A percentile compares a stretch with the other conserved stretches of the same genome.
These are phyloP conservation scores for Dasypus novemcinctus DNA, from an alignment of 2,113 vertebrate species.

Conservation along the genomic window DNA sequence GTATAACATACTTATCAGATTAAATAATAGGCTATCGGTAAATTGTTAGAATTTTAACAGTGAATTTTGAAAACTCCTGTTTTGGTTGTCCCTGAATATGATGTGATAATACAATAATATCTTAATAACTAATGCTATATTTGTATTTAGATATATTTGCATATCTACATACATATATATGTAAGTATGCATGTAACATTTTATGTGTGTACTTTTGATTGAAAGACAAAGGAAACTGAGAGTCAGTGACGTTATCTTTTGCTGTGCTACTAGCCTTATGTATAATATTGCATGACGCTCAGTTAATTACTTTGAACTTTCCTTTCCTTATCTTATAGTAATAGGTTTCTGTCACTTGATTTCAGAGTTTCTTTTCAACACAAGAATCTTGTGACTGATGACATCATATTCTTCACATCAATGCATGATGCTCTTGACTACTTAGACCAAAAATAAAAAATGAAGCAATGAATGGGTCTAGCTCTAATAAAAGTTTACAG, in stretches of 20 bases:
- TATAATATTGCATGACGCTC: background rate
- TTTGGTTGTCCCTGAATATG: background rate
- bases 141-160: background rate
- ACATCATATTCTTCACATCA: background rate
- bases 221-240: constrained; percentile 3
- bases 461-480: background rate
- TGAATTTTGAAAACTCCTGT: background rate
- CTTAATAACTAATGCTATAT: background rate
- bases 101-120: background rate
- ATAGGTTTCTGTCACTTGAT: background rate
- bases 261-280: background rate
- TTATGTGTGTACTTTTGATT: background rate
- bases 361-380: constrained; percentile 9
- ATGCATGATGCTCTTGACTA: background rate
- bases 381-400: background rate
- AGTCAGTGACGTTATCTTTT: background rate
- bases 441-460: background rate
- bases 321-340: background rate
- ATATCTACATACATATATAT: background rate
- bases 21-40: background rate
- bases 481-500: background rate
- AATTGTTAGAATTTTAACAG: background rate
- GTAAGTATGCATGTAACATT: background rate
- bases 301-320: background rate
- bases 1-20: background rate